Conservation (phyloP, 2,888 invertebrate genomes). For the Chrysina gloriosa region DNA sequence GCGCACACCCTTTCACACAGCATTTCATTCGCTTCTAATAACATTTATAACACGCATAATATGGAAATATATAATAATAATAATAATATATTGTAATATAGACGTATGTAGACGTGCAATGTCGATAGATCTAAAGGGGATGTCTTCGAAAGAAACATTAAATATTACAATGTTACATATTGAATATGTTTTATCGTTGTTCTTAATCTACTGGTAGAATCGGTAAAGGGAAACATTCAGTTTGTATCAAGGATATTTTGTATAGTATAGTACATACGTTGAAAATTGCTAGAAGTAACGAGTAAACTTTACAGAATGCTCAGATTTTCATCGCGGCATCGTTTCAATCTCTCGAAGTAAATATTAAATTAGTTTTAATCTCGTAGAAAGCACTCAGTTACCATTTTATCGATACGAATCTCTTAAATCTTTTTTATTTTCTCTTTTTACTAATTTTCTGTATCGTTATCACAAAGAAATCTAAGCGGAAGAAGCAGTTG, state of each 20-base stretch:
- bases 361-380: constrained; percentile 22
- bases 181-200: neutral
- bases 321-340: neutral
- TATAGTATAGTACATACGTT: too few species aligned
- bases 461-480: constrained; percentile 37
- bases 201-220: neutral
- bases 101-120: neutral
- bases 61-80: constrained; percentile 26
- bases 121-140: constrained; percentile 5
- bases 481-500: constrained; percentile 9
- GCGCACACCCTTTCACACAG: neutral
- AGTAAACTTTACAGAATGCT: neutral
- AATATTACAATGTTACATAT: constrained; percentile 2
- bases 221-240: too few species aligned
- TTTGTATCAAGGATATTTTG: too few species aligned
- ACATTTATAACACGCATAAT: constrained; percentile 4
- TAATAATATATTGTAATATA: constrained; percentile 8
- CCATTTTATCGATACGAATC: constrained; percentile 27
- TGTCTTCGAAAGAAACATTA: constrained; percentile 8
- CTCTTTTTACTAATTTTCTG: neutral
- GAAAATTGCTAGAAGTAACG: constrained; percentile 32
- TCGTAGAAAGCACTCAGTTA: constrained; percentile 8
- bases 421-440: neutral
- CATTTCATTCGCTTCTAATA: neutral
- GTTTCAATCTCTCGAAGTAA: neutral